A percentile compares a stretch with the other conserved stretches of the same genome.
phyloP scores from a whole-genome alignment of 1,140 invertebrate genomes.

The Radopholus similis region DNA sequence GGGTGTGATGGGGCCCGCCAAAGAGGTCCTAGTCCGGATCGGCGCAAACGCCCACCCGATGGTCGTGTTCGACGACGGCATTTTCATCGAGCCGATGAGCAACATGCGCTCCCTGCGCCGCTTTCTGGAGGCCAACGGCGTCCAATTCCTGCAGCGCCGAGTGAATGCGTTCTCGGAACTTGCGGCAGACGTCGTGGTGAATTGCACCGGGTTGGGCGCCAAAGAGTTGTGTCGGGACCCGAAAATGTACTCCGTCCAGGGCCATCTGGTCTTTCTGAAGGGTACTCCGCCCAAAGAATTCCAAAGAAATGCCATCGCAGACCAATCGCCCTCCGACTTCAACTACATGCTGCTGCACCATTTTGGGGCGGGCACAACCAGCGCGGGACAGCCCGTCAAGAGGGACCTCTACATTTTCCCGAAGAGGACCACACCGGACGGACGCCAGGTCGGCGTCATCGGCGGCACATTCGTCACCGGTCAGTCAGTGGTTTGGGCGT shows the following conservation, averaged over 20 bases:
- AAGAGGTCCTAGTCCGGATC: background rate
- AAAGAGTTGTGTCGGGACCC: background rate
- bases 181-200: background rate
- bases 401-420: background rate
- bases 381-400: background rate
- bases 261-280: conserved; percentile 1
- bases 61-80: background rate
- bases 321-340: background rate
- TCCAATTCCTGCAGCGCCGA: background rate
- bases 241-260: background rate
- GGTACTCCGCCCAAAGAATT: background rate
- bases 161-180: background rate
- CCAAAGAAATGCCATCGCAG: background rate
- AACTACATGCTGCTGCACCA: background rate
- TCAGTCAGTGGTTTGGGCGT: background rate
- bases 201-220: background rate
- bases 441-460: background rate
- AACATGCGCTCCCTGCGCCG: background rate
- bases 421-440: background rate
- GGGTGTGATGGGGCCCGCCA: background rate
- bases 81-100: background rate
- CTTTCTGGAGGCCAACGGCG: background rate
- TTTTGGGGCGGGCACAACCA: background rate
- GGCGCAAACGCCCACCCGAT: too few relatives aligned
- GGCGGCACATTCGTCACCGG: background rate